phyloP scores from a whole-genome alignment of 1,140 invertebrate species.

The Heterodera carotae region DNA sequence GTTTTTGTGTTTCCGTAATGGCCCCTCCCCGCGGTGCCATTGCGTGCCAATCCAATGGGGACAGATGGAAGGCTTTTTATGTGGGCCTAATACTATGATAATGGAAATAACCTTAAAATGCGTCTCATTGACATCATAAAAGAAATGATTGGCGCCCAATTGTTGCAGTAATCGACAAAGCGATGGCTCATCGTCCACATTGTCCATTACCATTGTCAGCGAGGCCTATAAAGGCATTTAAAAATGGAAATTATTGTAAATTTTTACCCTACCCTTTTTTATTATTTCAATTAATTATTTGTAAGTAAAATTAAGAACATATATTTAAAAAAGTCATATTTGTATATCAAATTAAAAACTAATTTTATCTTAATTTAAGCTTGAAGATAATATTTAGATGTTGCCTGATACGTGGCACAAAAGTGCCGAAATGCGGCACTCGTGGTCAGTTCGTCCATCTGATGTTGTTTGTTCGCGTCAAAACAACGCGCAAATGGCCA shows the following conservation, averaged over 20 bases:
- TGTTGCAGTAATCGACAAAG: conserved; percentile 54
- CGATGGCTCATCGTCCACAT: conserved; percentile 56
- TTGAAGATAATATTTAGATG: too few relatives aligned
- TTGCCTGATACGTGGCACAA: neutral
- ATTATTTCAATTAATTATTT: too few relatives aligned
- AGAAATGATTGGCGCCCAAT: conserved; percentile 64
- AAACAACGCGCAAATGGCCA: conserved; percentile 60
- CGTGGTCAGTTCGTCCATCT: conserved; percentile 17
- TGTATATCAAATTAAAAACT: neutral
- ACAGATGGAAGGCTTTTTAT: conserved; percentile 12
- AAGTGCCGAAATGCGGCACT: conserved; percentile 10
- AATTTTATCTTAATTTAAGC: neutral
- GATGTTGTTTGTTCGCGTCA: conserved; percentile 31
- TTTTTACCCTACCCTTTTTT: too few relatives aligned
- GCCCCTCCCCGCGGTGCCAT: too few relatives aligned
- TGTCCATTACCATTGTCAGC: conserved; percentile 63
- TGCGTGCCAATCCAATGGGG: too few relatives aligned
- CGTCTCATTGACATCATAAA: conserved; percentile 62
- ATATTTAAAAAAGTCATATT: conserved; percentile 3
- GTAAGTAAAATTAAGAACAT: too few relatives aligned
- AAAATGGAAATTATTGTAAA: conserved; percentile 58
- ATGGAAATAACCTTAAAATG: conserved; percentile 55
- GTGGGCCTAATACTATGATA: neutral
- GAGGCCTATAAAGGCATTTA: conserved; percentile 57
- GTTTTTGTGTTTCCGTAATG: too few relatives aligned